Percentiles rank a stretch among this genome's conserved stretches.
Evolutionary conservation across 2,888 invertebrate species (phyloP).

Genomic region (Branchellion lobata): DNA sequence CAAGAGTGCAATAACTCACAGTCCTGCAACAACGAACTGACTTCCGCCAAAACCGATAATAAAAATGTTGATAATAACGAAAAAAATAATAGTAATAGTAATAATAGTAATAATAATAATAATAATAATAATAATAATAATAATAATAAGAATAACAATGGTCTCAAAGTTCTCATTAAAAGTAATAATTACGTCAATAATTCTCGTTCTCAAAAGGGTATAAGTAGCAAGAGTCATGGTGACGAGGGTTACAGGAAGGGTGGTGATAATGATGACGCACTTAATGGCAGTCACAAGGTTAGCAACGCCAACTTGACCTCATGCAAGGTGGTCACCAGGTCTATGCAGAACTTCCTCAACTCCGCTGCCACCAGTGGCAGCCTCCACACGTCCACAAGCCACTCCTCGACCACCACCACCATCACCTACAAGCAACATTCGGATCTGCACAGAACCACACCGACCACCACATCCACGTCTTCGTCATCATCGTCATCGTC

Average conservation of each 20-base stretch:
- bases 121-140: too few species aligned
- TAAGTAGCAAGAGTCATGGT: not conserved
- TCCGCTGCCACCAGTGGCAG: not conserved
- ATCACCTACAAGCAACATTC: not conserved
- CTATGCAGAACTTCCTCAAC: not conserved
- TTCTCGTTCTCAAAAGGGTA: not conserved
- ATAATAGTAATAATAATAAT: too few species aligned
- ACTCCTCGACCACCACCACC: not conserved
- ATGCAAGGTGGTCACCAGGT: not conserved
- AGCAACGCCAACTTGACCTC: not conserved
- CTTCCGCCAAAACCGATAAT: too few species aligned
- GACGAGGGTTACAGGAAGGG: not conserved
- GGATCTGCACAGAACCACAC: not conserved
- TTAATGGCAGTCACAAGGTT: not conserved
- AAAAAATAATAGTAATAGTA: too few species aligned
- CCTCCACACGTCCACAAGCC: not conserved
- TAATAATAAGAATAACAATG: not conserved
- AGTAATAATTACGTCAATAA: not conserved
- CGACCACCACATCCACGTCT: not conserved
- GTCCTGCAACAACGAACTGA: too few species aligned
- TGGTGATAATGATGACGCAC: not conserved
- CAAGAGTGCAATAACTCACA: too few species aligned
- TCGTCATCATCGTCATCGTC: not conserved
- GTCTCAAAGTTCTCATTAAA: not conserved
- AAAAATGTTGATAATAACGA: too few species aligned